Conservation (phyloP, 2,797 vertebrate species). For the Poecilia wingei region DNA sequence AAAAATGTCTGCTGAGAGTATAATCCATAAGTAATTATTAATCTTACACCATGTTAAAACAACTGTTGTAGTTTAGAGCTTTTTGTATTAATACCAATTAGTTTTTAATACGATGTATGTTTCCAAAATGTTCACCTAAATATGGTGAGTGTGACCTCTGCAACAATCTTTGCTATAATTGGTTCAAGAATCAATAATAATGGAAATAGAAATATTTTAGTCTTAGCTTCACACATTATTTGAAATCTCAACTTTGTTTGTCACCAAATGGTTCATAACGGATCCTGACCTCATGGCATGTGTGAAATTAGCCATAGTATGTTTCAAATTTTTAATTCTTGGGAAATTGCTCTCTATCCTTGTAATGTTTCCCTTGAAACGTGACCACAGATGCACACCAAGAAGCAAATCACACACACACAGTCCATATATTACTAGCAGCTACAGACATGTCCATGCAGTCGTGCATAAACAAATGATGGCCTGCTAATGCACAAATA, state of each 20-base stretch:
- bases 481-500: conserved; percentile 68
- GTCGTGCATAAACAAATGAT: conserved; percentile 71
- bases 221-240: background rate
- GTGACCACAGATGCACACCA: conserved; percentile 8
- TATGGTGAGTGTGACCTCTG: background rate
- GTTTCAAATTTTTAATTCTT: background rate
- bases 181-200: background rate
- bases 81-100: background rate
- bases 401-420: conserved; percentile 20
- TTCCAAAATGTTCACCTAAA: background rate
- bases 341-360: background rate
- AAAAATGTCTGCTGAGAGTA: too few species aligned
- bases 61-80: background rate
- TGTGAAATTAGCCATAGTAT: background rate
- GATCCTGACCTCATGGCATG: background rate
- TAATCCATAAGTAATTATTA: background rate
- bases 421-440: conserved; percentile 49
- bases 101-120: background rate
- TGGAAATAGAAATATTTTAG: background rate
- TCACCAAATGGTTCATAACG: background rate
- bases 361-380: background rate
- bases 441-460: conserved; percentile 67
- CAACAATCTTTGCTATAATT: background rate
- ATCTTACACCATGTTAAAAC: background rate
- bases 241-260: background rate